Conservation (phyloP, 1,140 invertebrate species). For the Macrostomum lignano region DNA sequence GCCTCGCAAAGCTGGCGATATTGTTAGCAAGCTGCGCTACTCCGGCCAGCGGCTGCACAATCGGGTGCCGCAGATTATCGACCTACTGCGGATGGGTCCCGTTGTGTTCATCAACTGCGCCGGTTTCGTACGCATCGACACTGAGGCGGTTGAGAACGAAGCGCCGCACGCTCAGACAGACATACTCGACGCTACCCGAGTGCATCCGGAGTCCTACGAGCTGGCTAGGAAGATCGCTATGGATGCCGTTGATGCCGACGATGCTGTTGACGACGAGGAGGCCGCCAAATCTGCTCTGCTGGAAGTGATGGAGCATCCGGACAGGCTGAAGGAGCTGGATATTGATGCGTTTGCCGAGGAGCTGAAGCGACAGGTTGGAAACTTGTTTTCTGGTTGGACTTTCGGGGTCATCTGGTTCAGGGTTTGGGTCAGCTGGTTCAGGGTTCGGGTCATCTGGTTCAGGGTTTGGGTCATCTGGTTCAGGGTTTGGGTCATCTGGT, state of each 20-base stretch:
- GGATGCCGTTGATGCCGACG: constrained; percentile 89
- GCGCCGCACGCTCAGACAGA: constrained; percentile 58
- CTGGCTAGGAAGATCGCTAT: constrained; percentile 99
- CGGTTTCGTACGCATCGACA: constrained; percentile 94
- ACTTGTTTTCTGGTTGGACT: no score
- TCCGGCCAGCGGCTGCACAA: no score
- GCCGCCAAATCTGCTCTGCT: constrained; percentile 76
- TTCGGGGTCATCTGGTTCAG: constrained; percentile 6
- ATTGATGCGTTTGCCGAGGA: constrained; percentile 93
- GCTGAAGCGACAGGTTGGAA: constrained; percentile 55
- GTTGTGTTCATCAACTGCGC: constrained; percentile 97
- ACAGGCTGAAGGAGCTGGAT: constrained; percentile 77
- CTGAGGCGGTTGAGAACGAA: constrained; percentile 16
- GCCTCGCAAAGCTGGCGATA: constrained; percentile 59
- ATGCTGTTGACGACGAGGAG: no score
- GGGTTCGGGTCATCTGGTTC: no score
- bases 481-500: no score
- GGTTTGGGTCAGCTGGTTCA: no score
- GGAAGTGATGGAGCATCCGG: constrained; percentile 66
- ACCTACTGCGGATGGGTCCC: no score
- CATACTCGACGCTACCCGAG: constrained; percentile 77
- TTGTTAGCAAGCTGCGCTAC: constrained; percentile 55
- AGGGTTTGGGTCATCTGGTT: no score
- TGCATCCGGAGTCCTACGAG: constrained; percentile 94
- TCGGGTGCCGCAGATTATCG: no score